Evolutionary conservation across 2,797 vertebrate genomes (phyloP).

Genomic region (Cheirogaleus major): DNA sequence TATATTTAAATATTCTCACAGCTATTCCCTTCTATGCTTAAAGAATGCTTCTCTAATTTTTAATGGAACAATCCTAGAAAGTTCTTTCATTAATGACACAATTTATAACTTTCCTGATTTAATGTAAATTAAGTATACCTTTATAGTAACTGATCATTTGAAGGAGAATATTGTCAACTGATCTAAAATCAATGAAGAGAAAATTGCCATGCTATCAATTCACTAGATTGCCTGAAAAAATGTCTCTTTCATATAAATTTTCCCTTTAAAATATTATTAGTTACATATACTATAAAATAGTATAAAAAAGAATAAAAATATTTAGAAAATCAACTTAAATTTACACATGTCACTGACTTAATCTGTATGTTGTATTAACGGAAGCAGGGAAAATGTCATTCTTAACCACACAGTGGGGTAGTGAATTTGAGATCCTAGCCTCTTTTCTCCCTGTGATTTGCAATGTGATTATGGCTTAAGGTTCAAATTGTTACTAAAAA

Average conservation of each 20-base stretch:
- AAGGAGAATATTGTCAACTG: not conserved
- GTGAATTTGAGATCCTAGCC: not conserved
- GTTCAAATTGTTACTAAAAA: not conserved
- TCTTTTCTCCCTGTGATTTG: not conserved
- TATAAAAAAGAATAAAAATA: not conserved
- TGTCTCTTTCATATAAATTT: not conserved
- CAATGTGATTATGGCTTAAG: not conserved
- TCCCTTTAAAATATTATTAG: slow-evolving; percentile 30
- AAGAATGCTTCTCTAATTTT: not conserved
- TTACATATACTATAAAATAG: not conserved
- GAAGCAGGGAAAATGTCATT: not conserved
- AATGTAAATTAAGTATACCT: not conserved
- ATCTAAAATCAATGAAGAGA: not conserved
- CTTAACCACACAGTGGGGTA: not conserved
- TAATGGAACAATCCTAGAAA: not conserved
- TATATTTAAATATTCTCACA: not conserved
- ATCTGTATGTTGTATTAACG: not conserved
- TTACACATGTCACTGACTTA: not conserved
- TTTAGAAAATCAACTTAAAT: slow-evolving; percentile 21
- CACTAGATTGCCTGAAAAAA: not conserved
- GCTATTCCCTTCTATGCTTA: not conserved
- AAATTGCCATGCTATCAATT: not conserved
- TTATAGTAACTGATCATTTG: not conserved
- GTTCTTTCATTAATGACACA: slow-evolving; percentile 6
- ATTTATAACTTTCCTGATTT: not conserved